phyloP scores from a whole-genome alignment of 2,888 invertebrate genomes.

The Ischnura elegans region DNA sequence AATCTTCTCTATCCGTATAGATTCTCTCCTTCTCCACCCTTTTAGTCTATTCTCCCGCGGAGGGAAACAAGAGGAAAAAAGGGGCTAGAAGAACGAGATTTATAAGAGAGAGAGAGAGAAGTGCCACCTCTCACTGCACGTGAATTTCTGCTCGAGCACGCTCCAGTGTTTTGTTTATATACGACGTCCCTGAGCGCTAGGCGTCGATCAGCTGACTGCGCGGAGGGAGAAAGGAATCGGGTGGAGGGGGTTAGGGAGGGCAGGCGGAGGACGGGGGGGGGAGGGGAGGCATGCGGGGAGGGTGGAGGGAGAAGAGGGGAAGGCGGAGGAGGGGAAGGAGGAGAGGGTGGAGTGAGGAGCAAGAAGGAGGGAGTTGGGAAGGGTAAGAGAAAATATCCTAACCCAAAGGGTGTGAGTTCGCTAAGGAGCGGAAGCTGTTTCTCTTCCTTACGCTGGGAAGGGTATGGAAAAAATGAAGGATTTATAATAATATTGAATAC shows the following conservation, averaged over 20 bases:
- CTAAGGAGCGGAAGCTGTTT: background rate
- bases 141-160: constrained; percentile 64
- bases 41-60: background rate
- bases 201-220: constrained; percentile 64
- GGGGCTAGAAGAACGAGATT: background rate
- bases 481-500: too few relatives aligned
- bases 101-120: background rate
- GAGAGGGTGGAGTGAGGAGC: background rate
- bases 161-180: constrained; percentile 67
- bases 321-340: background rate
- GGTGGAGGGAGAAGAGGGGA: background rate
- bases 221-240: background rate
- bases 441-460: background rate
- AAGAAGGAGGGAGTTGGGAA: background rate
- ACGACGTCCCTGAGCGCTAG: constrained; percentile 63
- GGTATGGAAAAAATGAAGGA: background rate
- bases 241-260: background rate
- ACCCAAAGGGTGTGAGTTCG: background rate
- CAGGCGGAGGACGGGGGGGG: background rate
- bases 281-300: constrained; percentile 1
- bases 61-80: background rate
- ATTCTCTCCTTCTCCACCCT: background rate
- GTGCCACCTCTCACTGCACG: constrained; percentile 58
- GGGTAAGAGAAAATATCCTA: background rate
- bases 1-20: background rate